A percentile compares a stretch with the other conserved stretches of the same genome.
phyloP scores from a whole-genome alignment of 1,140 invertebrate genomes.

The Drosophila willistoni region DNA sequence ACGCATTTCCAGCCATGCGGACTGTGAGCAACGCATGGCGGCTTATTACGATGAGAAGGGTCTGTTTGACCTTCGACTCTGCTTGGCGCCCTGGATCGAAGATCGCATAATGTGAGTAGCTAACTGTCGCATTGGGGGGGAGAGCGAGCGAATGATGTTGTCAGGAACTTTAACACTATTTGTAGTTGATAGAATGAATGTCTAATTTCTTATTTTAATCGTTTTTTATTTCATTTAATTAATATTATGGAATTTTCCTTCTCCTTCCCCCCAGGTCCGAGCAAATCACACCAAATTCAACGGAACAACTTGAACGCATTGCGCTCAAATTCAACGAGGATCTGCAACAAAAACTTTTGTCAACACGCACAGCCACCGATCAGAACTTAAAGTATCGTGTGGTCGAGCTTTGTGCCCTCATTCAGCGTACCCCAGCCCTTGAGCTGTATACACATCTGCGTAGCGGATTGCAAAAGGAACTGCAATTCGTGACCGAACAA shows the following conservation, averaged over 20 bases:
- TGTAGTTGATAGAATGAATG: background rate
- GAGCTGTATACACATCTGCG: slow-evolving; percentile 74
- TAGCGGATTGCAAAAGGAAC: slow-evolving; percentile 69
- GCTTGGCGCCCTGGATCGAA: slow-evolving; percentile 81
- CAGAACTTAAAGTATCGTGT: slow-evolving; percentile 71
- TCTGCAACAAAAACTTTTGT: slow-evolving; percentile 71
- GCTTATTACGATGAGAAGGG: slow-evolving; percentile 81
- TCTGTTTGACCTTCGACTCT: slow-evolving; percentile 75
- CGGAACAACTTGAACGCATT: slow-evolving; percentile 65
- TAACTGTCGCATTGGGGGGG: background rate
- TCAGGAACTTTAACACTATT: background rate
- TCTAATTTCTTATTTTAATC: background rate
- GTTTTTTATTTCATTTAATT: background rate
- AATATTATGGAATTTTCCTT: slow-evolving; percentile 1
- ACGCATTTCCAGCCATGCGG: slow-evolving; percentile 72
- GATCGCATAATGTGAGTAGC: slow-evolving; percentile 81
- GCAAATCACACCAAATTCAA: slow-evolving; percentile 62
- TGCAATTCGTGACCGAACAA: slow-evolving; percentile 75
- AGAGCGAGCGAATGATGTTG: background rate
- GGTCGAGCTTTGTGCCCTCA: slow-evolving; percentile 69
- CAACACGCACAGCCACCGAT: slow-evolving; percentile 67
- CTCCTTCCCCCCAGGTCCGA: slow-evolving; percentile 56
- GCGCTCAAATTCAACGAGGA: slow-evolving; percentile 73
- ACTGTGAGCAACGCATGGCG: slow-evolving; percentile 78
- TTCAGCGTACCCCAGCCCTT: slow-evolving; percentile 64